phyloP scores from a whole-genome alignment of 2,888 invertebrate genomes.

The Atrina japonica region DNA sequence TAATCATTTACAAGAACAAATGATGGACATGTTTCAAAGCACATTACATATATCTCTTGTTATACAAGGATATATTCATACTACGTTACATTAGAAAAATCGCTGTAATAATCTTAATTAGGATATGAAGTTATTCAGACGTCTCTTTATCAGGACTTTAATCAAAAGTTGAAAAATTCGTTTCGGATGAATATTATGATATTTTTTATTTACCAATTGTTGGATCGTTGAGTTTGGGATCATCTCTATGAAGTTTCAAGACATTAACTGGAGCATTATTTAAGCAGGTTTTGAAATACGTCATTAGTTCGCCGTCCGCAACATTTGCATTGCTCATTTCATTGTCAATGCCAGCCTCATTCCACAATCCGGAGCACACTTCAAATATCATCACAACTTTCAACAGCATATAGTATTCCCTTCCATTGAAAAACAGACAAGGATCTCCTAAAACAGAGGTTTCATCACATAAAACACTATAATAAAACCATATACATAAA shows the following conservation, averaged over 20 bases:
- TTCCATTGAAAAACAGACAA: conserved; percentile 21
- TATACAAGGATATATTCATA: too few species aligned
- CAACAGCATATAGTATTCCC: conserved; percentile 11
- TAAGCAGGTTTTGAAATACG: conserved; percentile 1
- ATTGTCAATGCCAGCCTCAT: conserved; percentile 2
- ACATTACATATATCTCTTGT: too few species aligned
- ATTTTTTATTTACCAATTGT: conserved; percentile 24
- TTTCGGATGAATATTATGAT: too few species aligned
- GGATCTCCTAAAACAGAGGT: conserved; percentile 26
- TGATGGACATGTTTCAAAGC: too few species aligned
- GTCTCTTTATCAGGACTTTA: too few species aligned
- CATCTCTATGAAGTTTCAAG: conserved; percentile 10
- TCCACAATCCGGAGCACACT: conserved; percentile 18
- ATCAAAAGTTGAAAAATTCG: too few species aligned
- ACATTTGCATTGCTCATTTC: not conserved
- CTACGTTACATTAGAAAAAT: too few species aligned
- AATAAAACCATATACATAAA: too few species aligned
- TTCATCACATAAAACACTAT: too few species aligned
- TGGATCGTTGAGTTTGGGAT: conserved; percentile 5
- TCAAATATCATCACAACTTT: conserved; percentile 24
- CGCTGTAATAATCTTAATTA: too few species aligned
- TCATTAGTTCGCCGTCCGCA: conserved; percentile 1
- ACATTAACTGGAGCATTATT: conserved; percentile 1
- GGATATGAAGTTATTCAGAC: too few species aligned
- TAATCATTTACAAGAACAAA: too few species aligned